Percentiles rank a stretch among this genome's conserved stretches.
phyloP scores from a whole-genome alignment of 2,888 invertebrate species.

The Cacoxenus indagator region DNA sequence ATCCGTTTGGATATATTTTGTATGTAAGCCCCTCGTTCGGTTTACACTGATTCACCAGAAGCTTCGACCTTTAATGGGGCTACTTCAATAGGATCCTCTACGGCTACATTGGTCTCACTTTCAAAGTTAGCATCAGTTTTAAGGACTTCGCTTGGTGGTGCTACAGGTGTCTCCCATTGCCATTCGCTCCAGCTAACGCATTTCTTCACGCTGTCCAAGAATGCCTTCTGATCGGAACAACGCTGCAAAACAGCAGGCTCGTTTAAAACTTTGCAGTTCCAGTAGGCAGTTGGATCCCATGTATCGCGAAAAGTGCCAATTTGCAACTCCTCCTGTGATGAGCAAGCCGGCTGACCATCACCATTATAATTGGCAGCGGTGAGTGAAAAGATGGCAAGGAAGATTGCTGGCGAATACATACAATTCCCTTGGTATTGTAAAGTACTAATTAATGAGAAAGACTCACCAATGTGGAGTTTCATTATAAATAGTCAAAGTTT shows the following conservation, averaged over 20 bases:
- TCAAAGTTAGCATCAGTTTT: neutral
- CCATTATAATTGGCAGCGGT: constrained; percentile 38
- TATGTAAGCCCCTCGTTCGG: neutral
- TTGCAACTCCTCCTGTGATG: constrained; percentile 50
- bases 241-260: constrained; percentile 42
- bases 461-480: constrained; percentile 3
- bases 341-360: constrained; percentile 58
- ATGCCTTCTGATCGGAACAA: constrained; percentile 51
- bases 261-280: constrained; percentile 52
- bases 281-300: constrained; percentile 62
- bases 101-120: neutral
- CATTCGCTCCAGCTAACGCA: constrained; percentile 62
- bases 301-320: constrained; percentile 50
- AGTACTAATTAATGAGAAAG: too few species aligned
- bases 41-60: too few species aligned
- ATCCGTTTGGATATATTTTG: neutral
- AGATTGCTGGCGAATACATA: constrained; percentile 30
- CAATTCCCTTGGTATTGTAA: neutral
- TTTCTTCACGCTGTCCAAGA: constrained; percentile 50
- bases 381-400: constrained; percentile 38
- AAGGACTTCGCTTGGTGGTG: constrained; percentile 42
- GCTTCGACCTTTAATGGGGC: too few species aligned
- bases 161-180: constrained; percentile 55
- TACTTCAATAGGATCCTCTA: too few species aligned
- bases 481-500: neutral